Evolutionary conservation across 2,113 vertebrate species (phyloP).

Genomic region (Chloropsis hardwickii): DNA sequence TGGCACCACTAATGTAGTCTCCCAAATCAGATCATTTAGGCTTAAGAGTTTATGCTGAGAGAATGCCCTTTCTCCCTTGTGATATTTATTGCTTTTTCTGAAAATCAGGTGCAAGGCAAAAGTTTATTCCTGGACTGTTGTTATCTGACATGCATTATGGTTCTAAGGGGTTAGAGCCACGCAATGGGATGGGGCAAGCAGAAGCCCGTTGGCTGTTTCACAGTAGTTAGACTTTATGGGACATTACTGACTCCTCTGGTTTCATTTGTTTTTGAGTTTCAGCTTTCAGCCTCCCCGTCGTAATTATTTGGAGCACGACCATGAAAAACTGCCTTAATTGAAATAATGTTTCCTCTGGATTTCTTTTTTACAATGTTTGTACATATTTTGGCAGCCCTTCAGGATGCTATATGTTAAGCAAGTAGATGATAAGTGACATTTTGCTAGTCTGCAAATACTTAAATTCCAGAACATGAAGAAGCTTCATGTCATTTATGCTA

Average conservation of each 20-base stretch:
- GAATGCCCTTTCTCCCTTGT: background rate
- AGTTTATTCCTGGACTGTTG: background rate
- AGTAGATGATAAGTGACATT: background rate
- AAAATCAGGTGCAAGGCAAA: background rate
- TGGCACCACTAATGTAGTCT: background rate
- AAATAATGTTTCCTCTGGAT: conserved; percentile 11
- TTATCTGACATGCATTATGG: background rate
- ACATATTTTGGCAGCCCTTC: background rate
- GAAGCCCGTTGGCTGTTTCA: background rate
- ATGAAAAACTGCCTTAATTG: conserved; percentile 19
- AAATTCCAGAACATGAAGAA: background rate
- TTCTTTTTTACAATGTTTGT: background rate
- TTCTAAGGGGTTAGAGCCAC: background rate
- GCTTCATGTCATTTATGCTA: background rate
- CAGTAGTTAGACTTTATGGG: background rate
- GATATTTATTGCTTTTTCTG: background rate
- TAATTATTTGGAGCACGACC: background rate
- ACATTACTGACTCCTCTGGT: background rate
- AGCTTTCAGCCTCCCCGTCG: conserved; percentile 4
- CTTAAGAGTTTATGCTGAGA: background rate
- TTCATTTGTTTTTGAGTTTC: background rate
- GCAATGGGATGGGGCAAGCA: background rate
- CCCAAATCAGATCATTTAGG: background rate
- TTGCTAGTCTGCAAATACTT: background rate
- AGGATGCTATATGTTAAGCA: background rate